Conservation (phyloP, 1,140 invertebrate genomes). For the Bombus affinis region DNA sequence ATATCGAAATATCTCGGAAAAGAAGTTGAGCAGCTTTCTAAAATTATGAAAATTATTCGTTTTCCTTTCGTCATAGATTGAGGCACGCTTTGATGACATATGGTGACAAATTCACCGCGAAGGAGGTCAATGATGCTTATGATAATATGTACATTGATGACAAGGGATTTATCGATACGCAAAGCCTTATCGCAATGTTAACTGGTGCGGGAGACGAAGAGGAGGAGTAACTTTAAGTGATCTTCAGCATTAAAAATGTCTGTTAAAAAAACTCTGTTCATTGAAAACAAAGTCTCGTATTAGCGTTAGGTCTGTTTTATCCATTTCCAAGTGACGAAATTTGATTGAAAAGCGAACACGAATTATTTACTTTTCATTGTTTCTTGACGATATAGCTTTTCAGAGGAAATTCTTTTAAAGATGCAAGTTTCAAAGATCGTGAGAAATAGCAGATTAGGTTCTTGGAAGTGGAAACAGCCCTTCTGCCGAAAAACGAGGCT, state of each 20-base stretch:
- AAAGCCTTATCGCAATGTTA: conserved; percentile 92
- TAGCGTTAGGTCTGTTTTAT: conserved; percentile 37
- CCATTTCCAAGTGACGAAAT: conserved; percentile 39
- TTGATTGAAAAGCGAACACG: neutral
- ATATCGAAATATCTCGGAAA: neutral
- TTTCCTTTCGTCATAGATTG: conserved; percentile 86
- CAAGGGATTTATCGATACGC: conserved; percentile 96
- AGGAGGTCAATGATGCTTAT: conserved; percentile 97
- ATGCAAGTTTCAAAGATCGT: neutral
- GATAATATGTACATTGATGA: conserved; percentile 97
- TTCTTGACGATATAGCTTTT: neutral
- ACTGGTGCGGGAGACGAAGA: conserved; percentile 92
- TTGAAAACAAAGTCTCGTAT: conserved; percentile 52
- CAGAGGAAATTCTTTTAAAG: neutral
- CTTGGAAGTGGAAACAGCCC: conserved; percentile 9
- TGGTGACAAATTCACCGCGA: conserved; percentile 97
- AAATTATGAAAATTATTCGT: neutral
- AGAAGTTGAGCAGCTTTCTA: neutral
- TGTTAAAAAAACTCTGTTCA: conserved; percentile 54
- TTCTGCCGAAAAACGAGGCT: conserved; percentile 49
- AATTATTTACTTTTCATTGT: conserved; percentile 9
- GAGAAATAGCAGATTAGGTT: conserved; percentile 1
- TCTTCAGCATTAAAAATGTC: conserved; percentile 27
- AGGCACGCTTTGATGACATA: conserved; percentile 97
- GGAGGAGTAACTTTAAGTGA: conserved; percentile 81